These are phyloP conservation scores for Hybognathus amarus DNA, from an alignment of 2,797 vertebrate genomes.

Conservation along the genomic window DNA sequence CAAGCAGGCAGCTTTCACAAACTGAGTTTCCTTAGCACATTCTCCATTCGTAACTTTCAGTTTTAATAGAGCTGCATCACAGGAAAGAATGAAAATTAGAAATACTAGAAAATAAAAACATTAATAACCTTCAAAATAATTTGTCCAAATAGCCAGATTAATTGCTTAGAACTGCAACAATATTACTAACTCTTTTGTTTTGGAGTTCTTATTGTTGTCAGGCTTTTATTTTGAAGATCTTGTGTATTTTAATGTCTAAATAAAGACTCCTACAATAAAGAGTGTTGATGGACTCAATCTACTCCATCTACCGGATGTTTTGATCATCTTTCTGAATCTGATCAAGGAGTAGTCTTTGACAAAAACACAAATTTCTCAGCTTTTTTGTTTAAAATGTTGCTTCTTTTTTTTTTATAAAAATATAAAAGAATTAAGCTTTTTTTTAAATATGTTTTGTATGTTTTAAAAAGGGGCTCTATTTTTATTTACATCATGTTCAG, in stretches of 20 bases:
- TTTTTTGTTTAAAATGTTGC: not conserved
- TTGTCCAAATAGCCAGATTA: slow-evolving; percentile 1
- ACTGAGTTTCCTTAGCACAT: slow-evolving; percentile 87
- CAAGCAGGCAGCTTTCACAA: slow-evolving; percentile 87
- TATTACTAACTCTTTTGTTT: not conserved
- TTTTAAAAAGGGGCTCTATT: too few relatives aligned
- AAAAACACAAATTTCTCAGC: not conserved
- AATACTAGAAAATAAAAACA: not conserved
- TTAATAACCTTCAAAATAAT: not conserved
- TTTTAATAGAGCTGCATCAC: slow-evolving; percentile 82
- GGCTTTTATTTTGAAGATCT: not conserved
- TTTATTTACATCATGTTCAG: not conserved
- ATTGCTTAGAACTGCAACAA: not conserved
- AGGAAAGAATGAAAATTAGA: not conserved
- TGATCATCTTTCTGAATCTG: not conserved
- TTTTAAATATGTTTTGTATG: too few relatives aligned
- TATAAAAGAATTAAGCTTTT: too few relatives aligned
- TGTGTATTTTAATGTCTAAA: not conserved
- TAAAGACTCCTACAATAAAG: not conserved
- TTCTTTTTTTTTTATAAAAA: too few relatives aligned
- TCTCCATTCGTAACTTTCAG: slow-evolving; percentile 77
- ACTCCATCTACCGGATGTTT: not conserved
- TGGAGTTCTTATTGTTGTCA: not conserved
- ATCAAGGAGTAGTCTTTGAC: not conserved
- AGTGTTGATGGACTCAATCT: not conserved